phyloP scores from a whole-genome alignment of 2,113 vertebrate species.

The Psettodes erumei region DNA sequence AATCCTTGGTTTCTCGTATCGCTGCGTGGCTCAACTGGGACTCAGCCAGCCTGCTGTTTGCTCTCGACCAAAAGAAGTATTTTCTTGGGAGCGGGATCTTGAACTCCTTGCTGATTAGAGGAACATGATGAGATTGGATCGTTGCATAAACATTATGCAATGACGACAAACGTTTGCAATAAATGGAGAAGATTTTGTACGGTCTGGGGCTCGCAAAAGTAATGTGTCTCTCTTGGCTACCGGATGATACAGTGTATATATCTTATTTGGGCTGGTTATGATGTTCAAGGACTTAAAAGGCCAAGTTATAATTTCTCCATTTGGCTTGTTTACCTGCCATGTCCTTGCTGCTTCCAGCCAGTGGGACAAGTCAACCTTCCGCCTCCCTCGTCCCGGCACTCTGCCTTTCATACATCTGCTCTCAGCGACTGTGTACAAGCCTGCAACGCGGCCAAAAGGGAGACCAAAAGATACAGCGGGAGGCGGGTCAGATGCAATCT shows the following conservation, averaged over 20 bases:
- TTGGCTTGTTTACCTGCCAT: constrained; percentile 18
- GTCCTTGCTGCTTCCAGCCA: constrained; percentile 17
- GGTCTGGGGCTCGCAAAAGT: not conserved
- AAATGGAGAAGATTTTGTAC: not conserved
- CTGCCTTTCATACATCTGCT: constrained; percentile 48
- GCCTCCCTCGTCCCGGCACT: constrained; percentile 16
- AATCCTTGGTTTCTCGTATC: not conserved
- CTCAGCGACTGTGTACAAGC: constrained; percentile 43
- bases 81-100: not conserved
- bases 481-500: constrained; percentile 77
- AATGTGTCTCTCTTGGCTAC: not conserved
- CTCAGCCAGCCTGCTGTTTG: too few species aligned
- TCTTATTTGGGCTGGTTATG: not conserved
- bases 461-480: constrained; percentile 66
- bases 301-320: not conserved
- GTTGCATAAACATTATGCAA: constrained; percentile 7
- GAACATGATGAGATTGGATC: not conserved
- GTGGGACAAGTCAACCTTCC: constrained; percentile 33
- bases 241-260: not conserved
- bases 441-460: constrained; percentile 56
- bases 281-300: not conserved
- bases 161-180: not conserved
- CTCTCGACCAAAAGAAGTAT: not conserved
- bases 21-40: not conserved
- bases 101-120: not conserved